Percentiles rank a stretch among this genome's conserved stretches.
phyloP scores from a whole-genome alignment of 2,797 vertebrate genomes.

The Labeo calbasu region DNA sequence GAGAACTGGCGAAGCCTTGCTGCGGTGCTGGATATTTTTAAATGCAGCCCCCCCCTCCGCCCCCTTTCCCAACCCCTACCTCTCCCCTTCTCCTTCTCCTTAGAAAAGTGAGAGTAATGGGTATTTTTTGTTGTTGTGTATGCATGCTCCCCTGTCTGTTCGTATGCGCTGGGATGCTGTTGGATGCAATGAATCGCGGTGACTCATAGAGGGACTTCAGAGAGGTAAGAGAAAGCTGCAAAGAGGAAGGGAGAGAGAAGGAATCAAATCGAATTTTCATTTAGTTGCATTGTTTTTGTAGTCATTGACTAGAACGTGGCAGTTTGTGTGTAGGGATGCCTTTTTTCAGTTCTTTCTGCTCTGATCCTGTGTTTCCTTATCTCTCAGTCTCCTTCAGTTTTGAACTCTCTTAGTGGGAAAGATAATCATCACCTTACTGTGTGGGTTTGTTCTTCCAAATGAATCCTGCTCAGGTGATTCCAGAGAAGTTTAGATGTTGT shows the following conservation, averaged over 20 bases:
- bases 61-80: constrained; percentile 41
- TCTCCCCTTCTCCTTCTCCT: constrained; percentile 49
- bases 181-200: constrained; percentile 70
- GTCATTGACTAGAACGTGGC: constrained; percentile 8
- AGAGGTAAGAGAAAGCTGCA: constrained; percentile 74
- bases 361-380: constrained; percentile 1
- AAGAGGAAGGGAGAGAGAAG: constrained; percentile 54
- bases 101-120: constrained; percentile 75
- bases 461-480: neutral
- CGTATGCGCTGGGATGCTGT: constrained; percentile 65
- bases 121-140: constrained; percentile 67
- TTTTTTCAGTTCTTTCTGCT: neutral
- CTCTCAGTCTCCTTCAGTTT: neutral
- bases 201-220: constrained; percentile 72
- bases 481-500: constrained; percentile 12
- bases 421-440: constrained; percentile 3
- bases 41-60: constrained; percentile 60
- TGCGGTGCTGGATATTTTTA: constrained; percentile 75
- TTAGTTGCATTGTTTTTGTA: constrained; percentile 2
- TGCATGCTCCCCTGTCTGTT: constrained; percentile 53
- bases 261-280: constrained; percentile 36
- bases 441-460: neutral
- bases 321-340: constrained; percentile 31
- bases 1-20: constrained; percentile 71
- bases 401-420: neutral